These are phyloP conservation scores for Apodemus sylvaticus DNA, from an alignment of 2,113 vertebrate genomes.

Conservation along the genomic window DNA sequence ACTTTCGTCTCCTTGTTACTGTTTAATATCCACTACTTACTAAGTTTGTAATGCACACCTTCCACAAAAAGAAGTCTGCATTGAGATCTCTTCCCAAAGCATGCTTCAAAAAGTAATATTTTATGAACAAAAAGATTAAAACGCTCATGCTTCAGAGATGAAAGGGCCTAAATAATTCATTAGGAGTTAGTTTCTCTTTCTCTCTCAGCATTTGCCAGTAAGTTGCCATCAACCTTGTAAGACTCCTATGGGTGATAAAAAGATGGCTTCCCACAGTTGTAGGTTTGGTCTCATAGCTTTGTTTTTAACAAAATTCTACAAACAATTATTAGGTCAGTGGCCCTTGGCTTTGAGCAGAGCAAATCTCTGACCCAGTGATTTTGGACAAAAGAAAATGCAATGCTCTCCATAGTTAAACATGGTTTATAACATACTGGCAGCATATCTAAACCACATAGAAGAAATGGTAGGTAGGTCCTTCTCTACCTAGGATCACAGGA, in stretches of 20 bases:
- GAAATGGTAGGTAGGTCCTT: neutral
- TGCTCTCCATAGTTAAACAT: neutral
- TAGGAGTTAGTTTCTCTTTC: neutral
- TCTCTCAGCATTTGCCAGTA: neutral
- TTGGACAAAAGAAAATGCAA: neutral
- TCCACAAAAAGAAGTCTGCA: neutral
- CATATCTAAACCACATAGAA: neutral
- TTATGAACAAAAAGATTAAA: neutral
- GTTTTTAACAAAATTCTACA: neutral
- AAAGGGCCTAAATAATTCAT: neutral
- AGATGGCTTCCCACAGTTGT: neutral
- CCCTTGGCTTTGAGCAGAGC: neutral
- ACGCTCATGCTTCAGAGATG: neutral
- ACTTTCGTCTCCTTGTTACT: slow-evolving; percentile 12
- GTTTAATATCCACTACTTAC: slow-evolving; percentile 29
- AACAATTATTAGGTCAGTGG: neutral
- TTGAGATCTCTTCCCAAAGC: neutral
- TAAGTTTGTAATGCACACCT: slow-evolving; percentile 6
- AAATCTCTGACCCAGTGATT: neutral
- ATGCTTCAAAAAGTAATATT: slow-evolving; percentile 19
- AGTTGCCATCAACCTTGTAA: neutral
- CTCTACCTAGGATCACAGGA: neutral
- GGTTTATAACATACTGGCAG: neutral
- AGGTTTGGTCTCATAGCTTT: neutral
- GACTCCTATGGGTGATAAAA: neutral